These are phyloP conservation scores for Apostichopus parvimensis DNA, from an alignment of 35 echinoderm and acorn worm genomes.

Conservation along the genomic window DNA sequence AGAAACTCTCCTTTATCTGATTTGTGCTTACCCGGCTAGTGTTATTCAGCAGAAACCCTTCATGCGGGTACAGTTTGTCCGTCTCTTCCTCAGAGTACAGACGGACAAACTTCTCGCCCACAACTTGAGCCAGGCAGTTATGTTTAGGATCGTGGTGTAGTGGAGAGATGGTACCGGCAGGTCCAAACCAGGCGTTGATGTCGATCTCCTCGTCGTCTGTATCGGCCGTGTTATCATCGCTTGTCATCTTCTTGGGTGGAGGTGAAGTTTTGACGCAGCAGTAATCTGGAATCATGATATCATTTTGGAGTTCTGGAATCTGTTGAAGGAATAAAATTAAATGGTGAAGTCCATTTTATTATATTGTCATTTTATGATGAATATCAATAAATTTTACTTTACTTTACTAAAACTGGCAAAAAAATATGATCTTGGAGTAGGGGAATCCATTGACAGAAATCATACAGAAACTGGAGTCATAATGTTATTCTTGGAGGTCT, in stretches of 20 bases:
- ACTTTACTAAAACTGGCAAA: too few species aligned
- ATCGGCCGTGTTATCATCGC: not conserved
- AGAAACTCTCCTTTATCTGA: not conserved
- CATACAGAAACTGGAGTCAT: too few species aligned
- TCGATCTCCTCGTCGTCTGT: conserved; percentile 75
- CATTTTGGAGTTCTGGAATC: conserved; percentile 88
- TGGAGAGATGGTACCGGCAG: conserved; percentile 87
- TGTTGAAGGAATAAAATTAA: not conserved
- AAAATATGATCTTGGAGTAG: conserved; percentile 82
- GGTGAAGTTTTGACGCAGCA: conserved; percentile 68
- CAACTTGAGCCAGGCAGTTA: conserved; percentile 83
- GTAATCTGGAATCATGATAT: conserved; percentile 95
- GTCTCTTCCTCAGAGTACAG: conserved; percentile 68
- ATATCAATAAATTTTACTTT: too few species aligned
- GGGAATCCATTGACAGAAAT: conserved; percentile 64
- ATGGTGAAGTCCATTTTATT: too few species aligned
- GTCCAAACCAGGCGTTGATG: conserved; percentile 99
- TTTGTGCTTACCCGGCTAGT: conserved; percentile 79
- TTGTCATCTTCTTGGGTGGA: not conserved
- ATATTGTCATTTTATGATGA: too few species aligned
- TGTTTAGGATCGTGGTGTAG: conserved; percentile 93
- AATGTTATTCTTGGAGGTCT: too few species aligned
- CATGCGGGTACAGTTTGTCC: conserved; percentile 67
- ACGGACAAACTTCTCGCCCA: conserved; percentile 80
- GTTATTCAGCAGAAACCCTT: conserved; percentile 75